Evolutionary conservation across 2,888 invertebrate species (phyloP).

Genomic region (Baccha elongata): DNA sequence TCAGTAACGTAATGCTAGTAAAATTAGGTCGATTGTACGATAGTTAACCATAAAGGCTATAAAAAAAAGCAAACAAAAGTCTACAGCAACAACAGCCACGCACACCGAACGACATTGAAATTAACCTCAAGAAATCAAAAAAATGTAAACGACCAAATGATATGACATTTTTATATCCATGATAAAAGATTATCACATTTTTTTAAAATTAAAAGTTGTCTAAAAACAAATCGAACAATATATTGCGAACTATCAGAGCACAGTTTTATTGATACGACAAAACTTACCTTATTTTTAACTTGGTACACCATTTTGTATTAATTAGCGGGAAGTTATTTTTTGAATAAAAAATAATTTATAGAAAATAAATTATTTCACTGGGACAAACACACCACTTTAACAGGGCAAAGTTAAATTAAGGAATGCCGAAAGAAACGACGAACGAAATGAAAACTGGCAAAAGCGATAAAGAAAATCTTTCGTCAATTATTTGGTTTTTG

Average conservation of each 20-base stretch:
- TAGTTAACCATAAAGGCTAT: slow-evolving; percentile 21
- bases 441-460: too few relatives aligned
- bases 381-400: slow-evolving; percentile 38
- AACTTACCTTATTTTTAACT: slow-evolving; percentile 79
- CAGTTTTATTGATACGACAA: background rate
- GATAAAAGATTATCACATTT: background rate
- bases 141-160: too few relatives aligned
- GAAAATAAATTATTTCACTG: slow-evolving; percentile 33
- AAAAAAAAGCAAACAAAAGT: background rate
- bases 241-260: slow-evolving; percentile 5
- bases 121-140: slow-evolving; percentile 14
- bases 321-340: slow-evolving; percentile 47
- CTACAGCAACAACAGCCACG: slow-evolving; percentile 18
- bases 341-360: slow-evolving; percentile 27
- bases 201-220: background rate
- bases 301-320: slow-evolving; percentile 79
- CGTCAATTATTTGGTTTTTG: too few relatives aligned
- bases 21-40: slow-evolving; percentile 27
- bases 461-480: too few relatives aligned
- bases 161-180: too few relatives aligned
- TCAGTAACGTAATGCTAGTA: background rate
- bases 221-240: background rate
- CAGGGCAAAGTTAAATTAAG: slow-evolving; percentile 40
- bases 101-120: slow-evolving; percentile 7
- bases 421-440: slow-evolving; percentile 51